Percentiles rank a stretch among this genome's conserved stretches.
phyloP scores from a whole-genome alignment of 2,113 vertebrate genomes.

The Symphodus melops region DNA sequence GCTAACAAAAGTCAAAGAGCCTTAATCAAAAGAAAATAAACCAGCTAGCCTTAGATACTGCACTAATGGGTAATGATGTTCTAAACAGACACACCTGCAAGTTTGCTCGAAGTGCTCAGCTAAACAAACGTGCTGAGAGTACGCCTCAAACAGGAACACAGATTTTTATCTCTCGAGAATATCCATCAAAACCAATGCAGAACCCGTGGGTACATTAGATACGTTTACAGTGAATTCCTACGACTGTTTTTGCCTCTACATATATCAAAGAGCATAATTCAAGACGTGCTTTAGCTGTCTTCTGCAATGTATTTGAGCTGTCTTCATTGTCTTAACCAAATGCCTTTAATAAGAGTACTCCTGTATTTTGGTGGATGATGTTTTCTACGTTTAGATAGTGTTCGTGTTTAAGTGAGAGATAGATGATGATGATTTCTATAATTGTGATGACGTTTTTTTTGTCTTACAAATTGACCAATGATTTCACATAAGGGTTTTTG shows the following conservation, averaged over 20 bases:
- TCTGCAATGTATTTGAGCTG: neutral
- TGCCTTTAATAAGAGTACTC: conserved; percentile 20
- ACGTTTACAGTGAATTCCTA: neutral
- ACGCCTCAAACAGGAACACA: no score
- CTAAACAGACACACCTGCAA: neutral
- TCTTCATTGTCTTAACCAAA: conserved; percentile 6
- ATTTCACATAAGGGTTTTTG: conserved; percentile 33
- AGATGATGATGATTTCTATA: conserved; percentile 11
- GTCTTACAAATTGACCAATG: conserved; percentile 39
- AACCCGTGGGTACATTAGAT: neutral
- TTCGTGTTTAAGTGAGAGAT: conserved; percentile 27
- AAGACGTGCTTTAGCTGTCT: neutral
- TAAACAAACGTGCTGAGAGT: no score
- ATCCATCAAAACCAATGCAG: neutral
- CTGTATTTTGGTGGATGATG: conserved; percentile 14
- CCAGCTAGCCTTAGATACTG: neutral
- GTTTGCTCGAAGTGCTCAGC: neutral
- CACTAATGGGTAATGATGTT: neutral
- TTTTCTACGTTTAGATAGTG: conserved; percentile 32
- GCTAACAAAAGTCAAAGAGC: conserved; percentile 35
- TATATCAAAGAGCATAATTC: conserved; percentile 8
- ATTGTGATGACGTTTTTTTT: conserved; percentile 26
- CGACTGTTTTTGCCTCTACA: neutral
- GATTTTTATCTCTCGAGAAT: neutral
- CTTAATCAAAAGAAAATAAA: neutral